Evolutionary conservation across 2,888 invertebrate genomes (phyloP).

Genomic region (Zeuzera pyrina): DNA sequence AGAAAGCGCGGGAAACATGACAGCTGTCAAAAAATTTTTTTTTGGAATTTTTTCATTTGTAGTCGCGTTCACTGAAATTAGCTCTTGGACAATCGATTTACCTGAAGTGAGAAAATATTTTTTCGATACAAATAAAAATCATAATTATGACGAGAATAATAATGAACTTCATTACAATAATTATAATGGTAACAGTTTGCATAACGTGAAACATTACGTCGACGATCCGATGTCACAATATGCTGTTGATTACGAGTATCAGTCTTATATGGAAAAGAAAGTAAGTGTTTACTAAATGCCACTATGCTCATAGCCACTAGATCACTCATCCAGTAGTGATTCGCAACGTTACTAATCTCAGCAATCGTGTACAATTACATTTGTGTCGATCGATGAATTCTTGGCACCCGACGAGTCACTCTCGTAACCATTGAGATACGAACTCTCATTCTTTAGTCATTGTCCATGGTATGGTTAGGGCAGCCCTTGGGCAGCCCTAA

Average conservation of each 20-base stretch:
- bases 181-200: background rate
- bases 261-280: conserved; percentile 45
- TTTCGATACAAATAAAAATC: conserved; percentile 29
- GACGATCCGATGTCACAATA: conserved; percentile 18
- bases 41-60: conserved; percentile 21
- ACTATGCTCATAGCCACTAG: background rate
- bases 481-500: too few species aligned
- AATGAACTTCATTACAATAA: conserved; percentile 6
- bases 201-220: background rate
- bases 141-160: conserved; percentile 11
- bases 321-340: too few species aligned
- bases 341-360: too few species aligned
- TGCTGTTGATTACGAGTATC: conserved; percentile 34
- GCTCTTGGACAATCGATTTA: conserved; percentile 52
- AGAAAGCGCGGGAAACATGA: conserved; percentile 21
- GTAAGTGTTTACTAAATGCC: conserved; percentile 25
- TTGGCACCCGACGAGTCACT: too few species aligned
- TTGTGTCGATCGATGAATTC: too few species aligned
- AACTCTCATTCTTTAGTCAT: too few species aligned
- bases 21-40: conserved; percentile 17
- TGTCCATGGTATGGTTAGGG: too few species aligned
- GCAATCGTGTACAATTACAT: too few species aligned
- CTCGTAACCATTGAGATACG: too few species aligned
- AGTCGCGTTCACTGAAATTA: conserved; percentile 26
- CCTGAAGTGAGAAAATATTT: conserved; percentile 40